Base-by-base conservation (phyloP, 2,113 vertebrate genomes). In the Alectura lathami region DNA sequence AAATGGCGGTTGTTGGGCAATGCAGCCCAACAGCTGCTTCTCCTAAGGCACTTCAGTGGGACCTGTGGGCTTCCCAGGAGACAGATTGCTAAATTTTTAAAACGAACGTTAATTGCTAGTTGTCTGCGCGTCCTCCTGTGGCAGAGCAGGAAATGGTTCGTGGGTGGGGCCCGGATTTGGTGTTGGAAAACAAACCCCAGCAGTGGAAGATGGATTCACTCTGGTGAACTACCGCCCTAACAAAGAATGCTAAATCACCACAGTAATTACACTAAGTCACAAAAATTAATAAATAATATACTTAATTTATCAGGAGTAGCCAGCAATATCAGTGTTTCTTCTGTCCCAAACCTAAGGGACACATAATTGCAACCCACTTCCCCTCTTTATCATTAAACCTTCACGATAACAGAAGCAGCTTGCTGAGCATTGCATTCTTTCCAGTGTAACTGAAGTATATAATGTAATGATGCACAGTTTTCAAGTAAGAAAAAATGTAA, bases 21-120 rank as follows among this genome's bases (percentile, higher is more conserved):
- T 13, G 18, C 6, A 7, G 32, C 32, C 11, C 30, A 57, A n/a
- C 32, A 20, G 18, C 32, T 57, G 36, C 24, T 62, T 11, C 34
- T n/a, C 10, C 16, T 36, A 26, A 15, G 6, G 13, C 36, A 26
- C 36, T 11, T 6, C 21, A 1, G 30, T 0, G 17, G 29, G 6
- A 6, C 13, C 6, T 2, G 7, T 10, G 6, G 43, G 22, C 26
- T 36, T 22, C 30, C 40, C 26, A 4, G 3, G 13, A 62, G 29
- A 18, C 1, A 2, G 4, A 0, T 9, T 8, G 17, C 29, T 24
- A 17, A 3, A 12, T 11, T 45, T 17, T 23, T 18, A 12, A 43
- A 73, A 9, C 3, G 16, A n/a, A 11, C 12, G 0, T 7, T 4
- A 48, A 21, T 13, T 3, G 2, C 9, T 4, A 24, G 7, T 0